Percentiles rank a stretch among this genome's conserved stretches.
These are phyloP conservation scores for Peromyscus californicus DNA, from an alignment of 2,113 vertebrate species.

Conservation along the genomic window DNA sequence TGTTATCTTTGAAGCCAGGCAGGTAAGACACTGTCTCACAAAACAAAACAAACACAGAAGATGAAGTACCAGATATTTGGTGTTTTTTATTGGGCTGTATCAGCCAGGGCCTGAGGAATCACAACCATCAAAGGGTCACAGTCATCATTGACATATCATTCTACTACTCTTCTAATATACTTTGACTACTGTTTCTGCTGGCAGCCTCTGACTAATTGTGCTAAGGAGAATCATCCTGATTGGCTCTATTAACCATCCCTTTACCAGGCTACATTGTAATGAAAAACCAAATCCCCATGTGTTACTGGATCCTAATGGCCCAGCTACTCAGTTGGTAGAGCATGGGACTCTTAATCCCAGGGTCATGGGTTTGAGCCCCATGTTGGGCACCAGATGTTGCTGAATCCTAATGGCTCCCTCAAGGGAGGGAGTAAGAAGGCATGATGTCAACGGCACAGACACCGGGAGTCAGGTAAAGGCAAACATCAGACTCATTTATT, in stretches of 20 bases:
- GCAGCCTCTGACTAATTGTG: conserved; percentile 42
- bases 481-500: too few species aligned
- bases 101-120: not conserved
- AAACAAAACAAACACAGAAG: not conserved
- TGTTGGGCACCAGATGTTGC: too few species aligned
- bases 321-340: too few species aligned
- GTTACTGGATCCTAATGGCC: too few species aligned
- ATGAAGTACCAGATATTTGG: not conserved
- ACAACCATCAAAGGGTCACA: not conserved
- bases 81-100: not conserved
- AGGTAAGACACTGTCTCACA: not conserved
- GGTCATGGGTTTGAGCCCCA: too few species aligned
- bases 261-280: not conserved
- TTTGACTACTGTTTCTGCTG: not conserved
- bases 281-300: not conserved
- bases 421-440: too few species aligned
- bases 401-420: too few species aligned
- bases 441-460: too few species aligned
- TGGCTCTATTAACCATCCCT: not conserved
- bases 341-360: too few species aligned
- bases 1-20: not conserved
- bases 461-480: too few species aligned
- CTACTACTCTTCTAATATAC: not conserved
- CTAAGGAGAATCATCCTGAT: not conserved
- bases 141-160: not conserved